These are phyloP conservation scores for Bucco capensis DNA, from an alignment of 2,113 vertebrate species.

Conservation along the genomic window DNA sequence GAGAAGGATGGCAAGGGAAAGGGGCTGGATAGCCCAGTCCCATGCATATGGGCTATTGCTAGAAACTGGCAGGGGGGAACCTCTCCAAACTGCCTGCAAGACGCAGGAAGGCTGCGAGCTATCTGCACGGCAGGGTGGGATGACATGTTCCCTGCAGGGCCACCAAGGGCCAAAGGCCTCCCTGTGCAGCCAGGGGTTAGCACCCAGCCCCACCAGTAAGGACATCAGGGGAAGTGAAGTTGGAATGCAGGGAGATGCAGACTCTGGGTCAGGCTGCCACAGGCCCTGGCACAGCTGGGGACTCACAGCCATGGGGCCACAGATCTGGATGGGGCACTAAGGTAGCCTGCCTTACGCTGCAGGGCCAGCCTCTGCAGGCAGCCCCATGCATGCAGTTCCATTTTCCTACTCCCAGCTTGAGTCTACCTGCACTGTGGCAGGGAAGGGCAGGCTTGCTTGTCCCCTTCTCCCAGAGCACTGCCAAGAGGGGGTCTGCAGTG, in stretches of 20 bases:
- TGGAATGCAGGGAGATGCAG: background rate
- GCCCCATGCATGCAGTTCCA: background rate
- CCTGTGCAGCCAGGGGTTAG: background rate
- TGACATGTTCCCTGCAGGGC: background rate
- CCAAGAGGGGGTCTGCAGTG: background rate
- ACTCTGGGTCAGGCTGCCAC: background rate
- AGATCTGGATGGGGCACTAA: background rate
- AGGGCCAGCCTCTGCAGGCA: background rate
- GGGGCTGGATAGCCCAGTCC: background rate
- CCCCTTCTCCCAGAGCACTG: background rate
- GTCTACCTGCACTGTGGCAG: fast-evolving
- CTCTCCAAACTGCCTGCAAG: background rate
- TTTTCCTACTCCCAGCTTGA: background rate
- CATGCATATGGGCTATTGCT: background rate
- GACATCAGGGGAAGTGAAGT: background rate
- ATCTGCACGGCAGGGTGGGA: background rate
- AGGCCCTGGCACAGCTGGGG: background rate
- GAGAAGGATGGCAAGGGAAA: background rate
- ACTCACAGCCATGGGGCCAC: background rate
- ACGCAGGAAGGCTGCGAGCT: background rate
- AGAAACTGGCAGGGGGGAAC: background rate
- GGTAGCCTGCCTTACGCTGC: background rate
- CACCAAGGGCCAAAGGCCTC: background rate
- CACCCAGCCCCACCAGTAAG: background rate
- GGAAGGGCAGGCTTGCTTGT: background rate